Base-by-base conservation (phyloP, 2,888 invertebrate genomes). In the Stegana nigrithorax region DNA sequence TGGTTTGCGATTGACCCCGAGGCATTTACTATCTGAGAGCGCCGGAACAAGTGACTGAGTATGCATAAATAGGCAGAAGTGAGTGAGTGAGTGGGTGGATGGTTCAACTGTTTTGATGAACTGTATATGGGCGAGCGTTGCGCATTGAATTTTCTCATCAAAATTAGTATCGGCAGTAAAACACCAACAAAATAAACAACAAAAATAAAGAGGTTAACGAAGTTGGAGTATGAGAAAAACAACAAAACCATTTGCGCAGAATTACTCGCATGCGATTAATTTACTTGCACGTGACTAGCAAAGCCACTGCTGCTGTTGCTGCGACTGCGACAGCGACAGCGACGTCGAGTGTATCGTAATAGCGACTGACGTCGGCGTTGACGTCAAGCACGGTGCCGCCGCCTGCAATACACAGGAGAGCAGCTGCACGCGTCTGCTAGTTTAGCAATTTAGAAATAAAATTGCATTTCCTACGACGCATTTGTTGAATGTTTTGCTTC, bases 211-310 rank as follows among this genome's bases (percentile, higher is more conserved):
- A 39, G 10, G n/a, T 12, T 32, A 32, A n/a, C n/a, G 32, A 32
- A n/a, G 12, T 32, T n/a, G n/a, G n/a, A n/a, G n/a, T 32, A 19
- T 44, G 44, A 12, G 19, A 45, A 45, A 12, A 21, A 21, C 23
- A 21, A 10, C 1, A 19, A 23, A 23, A 10, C 19, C 8, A 7
- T 29, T 17, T 29, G 51, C 51, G 29, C 27, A 27, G 29, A 27
- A 17, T 51, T 27, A 51, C 6, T 51, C 51, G 29, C 51, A 29
- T 51, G 51, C 29, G 51, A 51, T 27, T 51, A 51, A 51, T 51
- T 51, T 51, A 14, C 27, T 29, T 39, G n/a, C 39, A 39, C 17
- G 39, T 39, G 39, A 39, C 39, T 39, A 39, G 39, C 4, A 36
- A 14, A n/a, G n/a, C n/a, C n/a, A n/a, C n/a, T n/a, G n/a, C n/a